Conservation (phyloP, 2,888 invertebrate genomes). For the Eilema sororculum region DNA sequence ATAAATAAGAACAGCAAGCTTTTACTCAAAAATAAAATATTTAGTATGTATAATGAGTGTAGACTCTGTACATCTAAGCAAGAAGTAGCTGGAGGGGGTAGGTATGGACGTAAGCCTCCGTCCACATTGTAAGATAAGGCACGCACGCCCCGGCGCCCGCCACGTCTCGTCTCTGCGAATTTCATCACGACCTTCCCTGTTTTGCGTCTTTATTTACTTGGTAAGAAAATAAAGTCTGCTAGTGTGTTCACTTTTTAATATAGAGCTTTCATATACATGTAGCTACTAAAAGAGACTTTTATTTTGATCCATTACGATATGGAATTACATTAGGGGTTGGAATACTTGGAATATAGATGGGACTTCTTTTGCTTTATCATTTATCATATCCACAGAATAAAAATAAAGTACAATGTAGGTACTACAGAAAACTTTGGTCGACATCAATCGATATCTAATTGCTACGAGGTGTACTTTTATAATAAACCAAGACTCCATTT, state of each 20-base stretch:
- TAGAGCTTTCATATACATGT: neutral
- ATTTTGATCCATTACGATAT: neutral
- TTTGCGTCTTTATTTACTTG: constrained; percentile 69
- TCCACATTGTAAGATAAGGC: constrained; percentile 77
- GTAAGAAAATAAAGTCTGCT: constrained; percentile 50
- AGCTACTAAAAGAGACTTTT: constrained; percentile 1
- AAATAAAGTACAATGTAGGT: neutral
- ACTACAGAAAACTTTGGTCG: neutral
- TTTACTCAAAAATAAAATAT: neutral
- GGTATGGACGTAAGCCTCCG: constrained; percentile 61
- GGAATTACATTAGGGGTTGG: constrained; percentile 7
- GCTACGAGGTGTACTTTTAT: no score
- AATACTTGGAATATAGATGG: neutral
- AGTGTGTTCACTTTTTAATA: constrained; percentile 5
- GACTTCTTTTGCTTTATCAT: no score
- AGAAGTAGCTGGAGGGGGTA: constrained; percentile 55
- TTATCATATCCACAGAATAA: neutral
- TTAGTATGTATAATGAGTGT: constrained; percentile 28
- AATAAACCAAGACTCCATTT: no score
- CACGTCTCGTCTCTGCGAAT: constrained; percentile 70
- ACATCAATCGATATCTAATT: no score
- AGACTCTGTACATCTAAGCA: constrained; percentile 35
- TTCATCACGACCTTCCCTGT: constrained; percentile 69
- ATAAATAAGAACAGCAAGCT: neutral
- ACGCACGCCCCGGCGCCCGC: constrained; percentile 68